A percentile compares a stretch with the other conserved stretches of the same genome.
phyloP scores from a whole-genome alignment of 2,797 vertebrate genomes.

The Neosilurus hyrtlii region DNA sequence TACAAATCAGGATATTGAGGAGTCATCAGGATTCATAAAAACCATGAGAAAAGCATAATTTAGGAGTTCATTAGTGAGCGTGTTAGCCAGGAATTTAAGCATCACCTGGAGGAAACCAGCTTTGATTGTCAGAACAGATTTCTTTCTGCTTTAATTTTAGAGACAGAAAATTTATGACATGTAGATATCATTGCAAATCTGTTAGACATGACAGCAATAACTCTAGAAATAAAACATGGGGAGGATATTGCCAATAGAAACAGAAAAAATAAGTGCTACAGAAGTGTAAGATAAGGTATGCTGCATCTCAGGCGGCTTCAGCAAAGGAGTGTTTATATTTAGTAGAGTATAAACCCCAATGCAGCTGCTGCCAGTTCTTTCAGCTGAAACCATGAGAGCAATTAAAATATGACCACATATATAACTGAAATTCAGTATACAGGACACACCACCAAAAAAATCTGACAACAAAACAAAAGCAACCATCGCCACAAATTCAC shows the following conservation, averaged over 20 bases:
- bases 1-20: background rate
- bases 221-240: background rate
- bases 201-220: constrained; percentile 18
- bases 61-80: background rate
- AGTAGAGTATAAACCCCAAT: constrained; percentile 12
- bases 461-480: constrained; percentile 16
- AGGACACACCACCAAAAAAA: constrained; percentile 12
- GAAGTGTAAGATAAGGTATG: constrained; percentile 20
- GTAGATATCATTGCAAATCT: constrained; percentile 25
- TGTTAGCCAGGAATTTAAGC: background rate
- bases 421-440: constrained; percentile 29
- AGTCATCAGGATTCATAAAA: background rate
- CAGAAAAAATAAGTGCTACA: background rate
- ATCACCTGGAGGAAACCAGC: background rate
- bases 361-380: constrained; percentile 3
- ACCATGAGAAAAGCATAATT: background rate
- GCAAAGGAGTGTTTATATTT: constrained; percentile 29
- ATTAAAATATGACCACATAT: constrained; percentile 13
- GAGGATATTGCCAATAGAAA: background rate
- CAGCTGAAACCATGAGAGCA: constrained; percentile 32
- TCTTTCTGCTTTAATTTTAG: constrained; percentile 42
- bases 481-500: constrained; percentile 30
- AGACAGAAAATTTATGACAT: constrained; percentile 23
- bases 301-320: background rate
- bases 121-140: background rate